These are phyloP conservation scores for Rhabditoides inermis DNA, from an alignment of 2,888 invertebrate genomes.

Conservation along the genomic window DNA sequence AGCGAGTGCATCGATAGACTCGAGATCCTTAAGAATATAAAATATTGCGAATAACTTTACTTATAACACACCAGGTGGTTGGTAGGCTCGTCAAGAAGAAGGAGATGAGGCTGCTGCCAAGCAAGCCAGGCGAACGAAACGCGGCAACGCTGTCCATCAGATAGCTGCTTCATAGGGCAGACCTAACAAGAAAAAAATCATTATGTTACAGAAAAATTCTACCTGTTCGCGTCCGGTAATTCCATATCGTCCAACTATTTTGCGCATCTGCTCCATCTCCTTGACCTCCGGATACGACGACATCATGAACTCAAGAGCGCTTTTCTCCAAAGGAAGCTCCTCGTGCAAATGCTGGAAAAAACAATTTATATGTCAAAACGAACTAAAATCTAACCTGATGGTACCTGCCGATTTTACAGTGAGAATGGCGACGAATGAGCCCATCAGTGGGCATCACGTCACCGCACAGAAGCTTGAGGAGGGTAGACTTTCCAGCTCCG, in stretches of 20 bases:
- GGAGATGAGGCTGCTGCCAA: slow-evolving; percentile 88
- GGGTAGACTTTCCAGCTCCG: slow-evolving; percentile 95
- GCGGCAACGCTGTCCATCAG: slow-evolving; percentile 93
- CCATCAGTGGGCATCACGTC: slow-evolving; percentile 89
- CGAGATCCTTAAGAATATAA: slow-evolving; percentile 48
- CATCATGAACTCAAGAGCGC: slow-evolving; percentile 97
- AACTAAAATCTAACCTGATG: slow-evolving; percentile 68
- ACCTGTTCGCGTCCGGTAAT: slow-evolving; percentile 91
- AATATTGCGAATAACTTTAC: slow-evolving; percentile 56
- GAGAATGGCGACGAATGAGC: slow-evolving; percentile 94
- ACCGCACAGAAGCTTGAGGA: slow-evolving; percentile 86
- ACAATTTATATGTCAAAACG: no score
- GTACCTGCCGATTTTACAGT: slow-evolving; percentile 90
- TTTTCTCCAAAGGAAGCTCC: slow-evolving; percentile 81
- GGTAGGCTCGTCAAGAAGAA: slow-evolving; percentile 72
- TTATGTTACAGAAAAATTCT: slow-evolving; percentile 11
- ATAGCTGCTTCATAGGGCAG: slow-evolving; percentile 84
- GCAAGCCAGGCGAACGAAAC: slow-evolving; percentile 98
- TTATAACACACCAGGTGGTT: slow-evolving; percentile 71
- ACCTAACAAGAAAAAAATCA: slow-evolving; percentile 60
- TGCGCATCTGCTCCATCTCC: slow-evolving; percentile 96
- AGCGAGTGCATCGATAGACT: slow-evolving; percentile 89
- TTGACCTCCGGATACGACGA: slow-evolving; percentile 88
- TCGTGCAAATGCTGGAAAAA: slow-evolving; percentile 75
- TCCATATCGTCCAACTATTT: slow-evolving; percentile 95